phyloP scores from a whole-genome alignment of 2,888 invertebrate species.

The Aethes cnicana region DNA sequence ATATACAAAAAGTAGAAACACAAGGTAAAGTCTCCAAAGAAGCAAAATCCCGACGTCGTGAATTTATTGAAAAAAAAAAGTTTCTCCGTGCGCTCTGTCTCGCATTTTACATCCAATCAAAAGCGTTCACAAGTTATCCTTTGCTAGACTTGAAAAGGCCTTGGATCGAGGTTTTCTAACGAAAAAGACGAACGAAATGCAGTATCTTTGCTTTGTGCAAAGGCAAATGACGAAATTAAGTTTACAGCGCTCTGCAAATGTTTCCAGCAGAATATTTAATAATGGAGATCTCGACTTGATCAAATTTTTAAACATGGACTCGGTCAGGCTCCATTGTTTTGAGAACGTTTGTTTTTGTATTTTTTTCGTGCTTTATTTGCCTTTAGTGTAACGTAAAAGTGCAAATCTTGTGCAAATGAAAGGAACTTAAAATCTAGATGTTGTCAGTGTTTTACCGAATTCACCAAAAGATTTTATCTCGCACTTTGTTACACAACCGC shows the following conservation, averaged over 20 bases:
- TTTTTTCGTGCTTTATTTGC: not conserved
- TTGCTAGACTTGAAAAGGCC: constrained; percentile 23
- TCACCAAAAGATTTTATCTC: constrained; percentile 43
- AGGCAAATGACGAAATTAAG: constrained; percentile 21
- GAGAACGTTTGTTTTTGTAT: not conserved
- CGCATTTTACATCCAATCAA: constrained; percentile 34
- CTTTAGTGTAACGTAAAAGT: not conserved
- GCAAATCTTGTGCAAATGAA: not conserved
- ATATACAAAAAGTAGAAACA: constrained; percentile 10
- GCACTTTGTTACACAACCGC: constrained; percentile 51
- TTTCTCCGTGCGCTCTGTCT: constrained; percentile 27
- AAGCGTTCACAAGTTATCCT: constrained; percentile 31
- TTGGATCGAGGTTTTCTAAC: constrained; percentile 15
- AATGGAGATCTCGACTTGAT: constrained; percentile 16
- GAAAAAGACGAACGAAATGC: constrained; percentile 17
- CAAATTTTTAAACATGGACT: constrained; percentile 15
- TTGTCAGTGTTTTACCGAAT: not conserved
- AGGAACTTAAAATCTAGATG: not conserved
- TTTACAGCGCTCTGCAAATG: constrained; percentile 20
- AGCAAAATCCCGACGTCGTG: constrained; percentile 15
- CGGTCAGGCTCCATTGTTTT: constrained; percentile 2
- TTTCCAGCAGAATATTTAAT: constrained; percentile 25
- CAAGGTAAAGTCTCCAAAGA: constrained; percentile 7
- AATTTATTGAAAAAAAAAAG: constrained; percentile 32
- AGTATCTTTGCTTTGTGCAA: constrained; percentile 27